Base-by-base conservation (phyloP, 2,797 vertebrate species). In the Lycodopsis pacificus region DNA sequence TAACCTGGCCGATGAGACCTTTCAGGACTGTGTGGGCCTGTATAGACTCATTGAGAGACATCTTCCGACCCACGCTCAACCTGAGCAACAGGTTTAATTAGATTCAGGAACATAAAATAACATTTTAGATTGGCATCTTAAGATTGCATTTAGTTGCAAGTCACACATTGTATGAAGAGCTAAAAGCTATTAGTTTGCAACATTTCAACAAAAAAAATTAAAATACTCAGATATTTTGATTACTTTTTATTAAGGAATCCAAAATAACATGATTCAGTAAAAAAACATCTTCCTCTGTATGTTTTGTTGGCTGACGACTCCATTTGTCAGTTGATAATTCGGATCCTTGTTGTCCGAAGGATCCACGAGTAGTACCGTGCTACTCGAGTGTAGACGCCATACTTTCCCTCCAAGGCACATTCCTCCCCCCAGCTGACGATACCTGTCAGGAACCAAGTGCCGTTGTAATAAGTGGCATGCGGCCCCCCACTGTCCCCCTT, bases 401-500 rank as follows among this genome's bases (percentile, higher is more conserved):
- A 99, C 88, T 97, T 98, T 1, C 96, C 97, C 0, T 96, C 92
- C 68, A 88, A 84, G 74, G 98, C 98, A 1, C 98, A 99, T 9
- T 96, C 95, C 82, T 99, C 97, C 0, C 98, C 98, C 98, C 98
- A 99, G 91, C 98, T 99, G 75, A 98, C 95, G 46, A 99, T 96
- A 19, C 98, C 98, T 0, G 97, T 99, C 61, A 99, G 94, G 83
- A 98, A 99, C 96, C 94, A 97, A 5, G 95, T 96, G 71, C 93
- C 93, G 63, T 95, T 94, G 3, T 95, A 94, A 27, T 91, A 93
- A 0, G 95, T 96, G 77, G 94, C 86, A 48, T 98, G 95, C 0
- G 98, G 97, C 0, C 98, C 98, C 0, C 98, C 98, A 0, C 98
- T 99, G 89, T 99, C 98, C 30, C 98, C 98, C 71, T 96, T 95